These are phyloP conservation scores for Desmophyllum pertusum DNA, from an alignment of 92 coral and sea anemone genomes.

Conservation along the genomic window DNA sequence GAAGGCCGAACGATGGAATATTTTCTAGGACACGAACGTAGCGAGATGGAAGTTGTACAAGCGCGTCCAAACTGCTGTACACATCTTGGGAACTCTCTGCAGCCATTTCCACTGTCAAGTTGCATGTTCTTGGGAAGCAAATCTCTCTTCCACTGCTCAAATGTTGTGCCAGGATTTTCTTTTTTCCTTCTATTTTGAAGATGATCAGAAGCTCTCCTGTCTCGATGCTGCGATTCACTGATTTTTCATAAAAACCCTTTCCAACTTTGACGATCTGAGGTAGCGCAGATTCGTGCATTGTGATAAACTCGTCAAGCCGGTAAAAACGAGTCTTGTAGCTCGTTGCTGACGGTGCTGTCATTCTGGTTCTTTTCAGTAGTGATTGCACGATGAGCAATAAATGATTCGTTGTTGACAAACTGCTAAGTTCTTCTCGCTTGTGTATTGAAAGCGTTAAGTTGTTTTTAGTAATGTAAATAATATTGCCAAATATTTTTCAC, in stretches of 20 bases:
- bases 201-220: constrained; percentile 56
- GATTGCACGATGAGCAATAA: not conserved
- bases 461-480: constrained; percentile 4
- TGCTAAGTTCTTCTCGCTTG: not conserved
- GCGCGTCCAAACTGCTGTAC: constrained; percentile 29
- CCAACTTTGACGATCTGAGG: constrained; percentile 62
- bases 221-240: constrained; percentile 38
- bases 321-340: not conserved
- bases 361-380: not conserved
- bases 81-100: constrained; percentile 26
- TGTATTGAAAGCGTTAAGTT: not conserved
- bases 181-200: constrained; percentile 38
- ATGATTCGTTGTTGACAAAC: not conserved
- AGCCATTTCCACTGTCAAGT: constrained; percentile 50
- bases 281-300: constrained; percentile 17
- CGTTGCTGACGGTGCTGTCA: not conserved
- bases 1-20: constrained; percentile 40
- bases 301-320: constrained; percentile 7
- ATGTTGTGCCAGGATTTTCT: constrained; percentile 49
- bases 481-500: not conserved
- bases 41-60: constrained; percentile 39
- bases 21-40: constrained; percentile 53
- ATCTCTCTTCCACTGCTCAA: constrained; percentile 30
- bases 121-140: constrained; percentile 48
- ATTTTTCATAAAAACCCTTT: constrained; percentile 50